These are phyloP conservation scores for Emesis russula DNA, from an alignment of 2,888 invertebrate species.

Conservation along the genomic window DNA sequence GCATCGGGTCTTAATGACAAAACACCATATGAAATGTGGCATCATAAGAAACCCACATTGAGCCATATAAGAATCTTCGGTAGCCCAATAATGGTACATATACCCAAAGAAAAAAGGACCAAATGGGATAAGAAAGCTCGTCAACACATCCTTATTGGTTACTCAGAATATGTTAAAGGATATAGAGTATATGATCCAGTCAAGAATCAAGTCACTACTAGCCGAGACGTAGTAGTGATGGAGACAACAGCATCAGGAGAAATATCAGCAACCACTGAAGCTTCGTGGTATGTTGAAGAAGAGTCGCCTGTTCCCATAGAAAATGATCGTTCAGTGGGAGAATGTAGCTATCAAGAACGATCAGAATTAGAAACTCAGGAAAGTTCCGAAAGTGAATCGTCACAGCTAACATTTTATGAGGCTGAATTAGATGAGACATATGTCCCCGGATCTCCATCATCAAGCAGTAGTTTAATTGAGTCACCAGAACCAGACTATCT, in stretches of 20 bases:
- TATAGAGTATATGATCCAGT: background rate
- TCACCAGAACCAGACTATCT: background rate
- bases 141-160: background rate
- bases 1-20: conserved; percentile 40
- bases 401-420: background rate
- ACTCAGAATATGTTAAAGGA: background rate
- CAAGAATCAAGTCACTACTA: background rate
- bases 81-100: conserved; percentile 63
- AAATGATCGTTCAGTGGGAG: conserved; percentile 9
- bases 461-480: background rate
- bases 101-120: conserved; percentile 57
- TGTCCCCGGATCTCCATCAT: conserved; percentile 11
- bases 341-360: background rate
- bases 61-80: conserved; percentile 60
- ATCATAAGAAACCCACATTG: conserved; percentile 49
- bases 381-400: conserved; percentile 3
- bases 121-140: conserved; percentile 59
- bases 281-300: background rate
- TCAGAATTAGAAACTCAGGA: background rate
- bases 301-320: background rate
- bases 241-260: background rate
- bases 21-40: conserved; percentile 71
- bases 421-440: conserved; percentile 2
- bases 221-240: conserved; percentile 16
- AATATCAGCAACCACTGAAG: background rate